Evolutionary conservation across 2,888 invertebrate genomes (phyloP).

Genomic region (Gastrophysa polygoni): DNA sequence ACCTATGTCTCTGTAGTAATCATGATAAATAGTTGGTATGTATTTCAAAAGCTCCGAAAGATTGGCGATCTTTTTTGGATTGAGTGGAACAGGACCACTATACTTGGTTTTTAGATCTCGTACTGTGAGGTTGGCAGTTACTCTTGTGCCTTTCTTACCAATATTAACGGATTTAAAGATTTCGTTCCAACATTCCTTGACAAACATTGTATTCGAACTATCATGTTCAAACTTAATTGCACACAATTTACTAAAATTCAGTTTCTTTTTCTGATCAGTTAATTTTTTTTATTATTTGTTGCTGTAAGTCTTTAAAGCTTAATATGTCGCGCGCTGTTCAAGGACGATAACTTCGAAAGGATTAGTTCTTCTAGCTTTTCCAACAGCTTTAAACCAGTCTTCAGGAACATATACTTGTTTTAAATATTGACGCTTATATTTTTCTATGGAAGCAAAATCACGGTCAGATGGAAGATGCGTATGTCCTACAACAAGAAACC

Average conservation of each 20-base stretch:
- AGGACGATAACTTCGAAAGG: conserved; percentile 8
- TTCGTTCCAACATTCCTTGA: conserved; percentile 15
- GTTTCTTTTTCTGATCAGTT: conserved; percentile 25
- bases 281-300: conserved; percentile 21
- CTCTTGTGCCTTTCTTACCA: background rate
- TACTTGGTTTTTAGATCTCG: too few relatives aligned
- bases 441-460: conserved; percentile 12
- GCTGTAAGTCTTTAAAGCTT: background rate
- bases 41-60: too few relatives aligned
- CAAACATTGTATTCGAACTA: conserved; percentile 17
- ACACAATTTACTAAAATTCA: conserved; percentile 26
- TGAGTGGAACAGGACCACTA: too few relatives aligned
- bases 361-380: conserved; percentile 1
- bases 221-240: conserved; percentile 24
- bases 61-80: too few relatives aligned
- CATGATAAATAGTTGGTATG: too few relatives aligned
- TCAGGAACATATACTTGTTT: background rate
- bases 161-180: conserved; percentile 16
- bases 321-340: background rate
- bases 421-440: background rate
- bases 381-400: conserved; percentile 13
- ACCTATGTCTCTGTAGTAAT: too few relatives aligned
- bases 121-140: background rate
- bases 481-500: conserved; percentile 30
- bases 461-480: conserved; percentile 26